Evolutionary conservation across 2,888 invertebrate genomes (phyloP), one percentile per base, ranked within the genome.

Genomic region (Rhamnusium bicolor): DNA sequence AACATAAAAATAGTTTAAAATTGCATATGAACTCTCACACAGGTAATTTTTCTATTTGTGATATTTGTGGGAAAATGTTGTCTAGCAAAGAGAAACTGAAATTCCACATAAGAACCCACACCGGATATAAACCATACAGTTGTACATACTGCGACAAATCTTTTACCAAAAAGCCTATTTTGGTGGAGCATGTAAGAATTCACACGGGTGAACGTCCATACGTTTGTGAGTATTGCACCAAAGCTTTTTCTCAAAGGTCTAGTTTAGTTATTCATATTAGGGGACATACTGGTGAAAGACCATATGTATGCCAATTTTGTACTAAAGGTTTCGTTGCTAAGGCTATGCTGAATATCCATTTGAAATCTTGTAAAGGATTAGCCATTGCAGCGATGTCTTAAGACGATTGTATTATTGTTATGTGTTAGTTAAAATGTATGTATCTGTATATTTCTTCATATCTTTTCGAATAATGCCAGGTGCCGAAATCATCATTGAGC

Each of bases 211-310:
- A 86, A 72, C 83, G 86, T 60, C 88, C 88, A 1, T 87, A 87
- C 74, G 81, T 84, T n/a, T 92, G 92, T 85, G 89, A 91, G 74
- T 89, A 90, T 84, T 92, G 92, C 86, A 90, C 90, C 32, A 92
- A 92, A 86, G 91, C 90, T 12, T 92, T 92, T 88, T 90, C 90
- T 29, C 92, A 92, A 86, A 88, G 91, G 14, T 91, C 91, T 77
- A 92, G 92, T 76, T 89, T 92, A 76, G 92, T 91, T 75, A 92
- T 92, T 74, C 92, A 92, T 85, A 91, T 91, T 85, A 87, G 92
- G 82, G 91, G 91, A 83, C 92, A 92, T 87, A 91, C 91, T 73
- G 92, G 92, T 29, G 91, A 91, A 78, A 88, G 91, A 75, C 92
- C 92, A 0, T 92, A 92, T 87, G 88, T 87, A 69, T 92, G 92